Evolutionary conservation across 2,888 invertebrate species (phyloP).

Genomic region (Thecocarcelia acutangulata): DNA sequence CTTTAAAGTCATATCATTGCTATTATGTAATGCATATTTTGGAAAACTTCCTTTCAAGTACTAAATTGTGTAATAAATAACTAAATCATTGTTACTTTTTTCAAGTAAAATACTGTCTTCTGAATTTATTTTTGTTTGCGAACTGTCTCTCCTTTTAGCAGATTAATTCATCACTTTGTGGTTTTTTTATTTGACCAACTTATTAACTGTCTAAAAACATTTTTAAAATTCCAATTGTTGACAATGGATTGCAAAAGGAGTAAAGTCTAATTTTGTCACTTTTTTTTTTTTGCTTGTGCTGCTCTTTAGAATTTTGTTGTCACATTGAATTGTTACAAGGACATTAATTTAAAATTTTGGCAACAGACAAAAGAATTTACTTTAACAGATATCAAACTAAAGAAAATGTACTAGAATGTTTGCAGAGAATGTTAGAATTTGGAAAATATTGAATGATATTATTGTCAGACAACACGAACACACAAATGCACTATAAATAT

Average conservation of each 20-base stretch:
- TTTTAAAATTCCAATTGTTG: constrained; percentile 34
- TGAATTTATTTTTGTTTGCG: neutral
- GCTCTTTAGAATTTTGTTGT: constrained; percentile 49
- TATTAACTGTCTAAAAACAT: constrained; percentile 53
- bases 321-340: constrained; percentile 67
- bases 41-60: no score
- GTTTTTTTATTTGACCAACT: constrained; percentile 20
- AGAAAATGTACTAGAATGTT: constrained; percentile 36
- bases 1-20: no score
- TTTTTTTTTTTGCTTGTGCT: neutral
- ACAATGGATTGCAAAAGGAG: constrained; percentile 54
- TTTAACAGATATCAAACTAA: constrained; percentile 53
- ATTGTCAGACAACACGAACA: constrained; percentile 41
- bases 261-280: constrained; percentile 45
- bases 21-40: no score
- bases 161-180: constrained; percentile 40
- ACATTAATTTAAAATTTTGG: constrained; percentile 68
- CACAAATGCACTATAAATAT: neutral
- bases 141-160: neutral
- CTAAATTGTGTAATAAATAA: no score
- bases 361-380: constrained; percentile 59
- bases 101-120: neutral
- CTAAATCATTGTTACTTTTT: no score
- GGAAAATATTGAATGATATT: constrained; percentile 58
- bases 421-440: constrained; percentile 36